Evolutionary conservation across 2,113 vertebrate genomes (phyloP).

Genomic region (Megalops atlanticus): DNA sequence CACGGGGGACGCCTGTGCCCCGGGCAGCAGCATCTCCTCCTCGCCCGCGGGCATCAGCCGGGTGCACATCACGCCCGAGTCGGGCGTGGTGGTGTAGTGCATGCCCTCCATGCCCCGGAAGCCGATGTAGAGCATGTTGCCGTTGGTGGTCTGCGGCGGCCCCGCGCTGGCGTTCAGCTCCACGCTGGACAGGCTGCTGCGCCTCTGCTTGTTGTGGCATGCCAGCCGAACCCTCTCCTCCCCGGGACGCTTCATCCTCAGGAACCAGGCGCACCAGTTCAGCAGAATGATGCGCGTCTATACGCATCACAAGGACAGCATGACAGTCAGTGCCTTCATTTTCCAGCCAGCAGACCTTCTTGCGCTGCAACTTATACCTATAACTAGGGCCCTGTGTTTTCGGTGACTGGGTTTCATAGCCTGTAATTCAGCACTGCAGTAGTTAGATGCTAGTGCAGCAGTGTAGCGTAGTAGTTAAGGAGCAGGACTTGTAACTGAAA

Average conservation of each 20-base stretch:
- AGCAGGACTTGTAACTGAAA: too few species aligned
- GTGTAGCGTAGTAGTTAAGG: too few species aligned
- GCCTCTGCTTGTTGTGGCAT: conserved; percentile 78
- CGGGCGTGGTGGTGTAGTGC: conserved; percentile 78
- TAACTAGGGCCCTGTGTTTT: too few species aligned
- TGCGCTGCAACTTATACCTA: too few species aligned
- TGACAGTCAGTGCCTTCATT: neutral
- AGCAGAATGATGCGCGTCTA: conserved; percentile 89
- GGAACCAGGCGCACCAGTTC: conserved; percentile 96
- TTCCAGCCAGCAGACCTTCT: neutral
- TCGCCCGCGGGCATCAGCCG: conserved; percentile 76
- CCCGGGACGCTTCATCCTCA: conserved; percentile 90
- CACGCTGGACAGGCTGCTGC: conserved; percentile 80
- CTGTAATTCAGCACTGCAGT: too few species aligned
- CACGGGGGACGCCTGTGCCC: conserved; percentile 55
- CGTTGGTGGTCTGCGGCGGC: conserved; percentile 69
- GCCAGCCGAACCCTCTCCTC: conserved; percentile 82
- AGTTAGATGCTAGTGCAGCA: too few species aligned
- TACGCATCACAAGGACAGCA: neutral
- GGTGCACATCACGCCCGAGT: conserved; percentile 82
- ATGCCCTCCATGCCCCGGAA: conserved; percentile 79
- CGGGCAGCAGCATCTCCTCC: conserved; percentile 79
- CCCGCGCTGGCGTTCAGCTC: conserved; percentile 71
- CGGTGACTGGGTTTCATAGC: too few species aligned
- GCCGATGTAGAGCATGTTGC: conserved; percentile 84